Conservation (phyloP, 2,113 vertebrate species). For the Pteropus alecto region DNA sequence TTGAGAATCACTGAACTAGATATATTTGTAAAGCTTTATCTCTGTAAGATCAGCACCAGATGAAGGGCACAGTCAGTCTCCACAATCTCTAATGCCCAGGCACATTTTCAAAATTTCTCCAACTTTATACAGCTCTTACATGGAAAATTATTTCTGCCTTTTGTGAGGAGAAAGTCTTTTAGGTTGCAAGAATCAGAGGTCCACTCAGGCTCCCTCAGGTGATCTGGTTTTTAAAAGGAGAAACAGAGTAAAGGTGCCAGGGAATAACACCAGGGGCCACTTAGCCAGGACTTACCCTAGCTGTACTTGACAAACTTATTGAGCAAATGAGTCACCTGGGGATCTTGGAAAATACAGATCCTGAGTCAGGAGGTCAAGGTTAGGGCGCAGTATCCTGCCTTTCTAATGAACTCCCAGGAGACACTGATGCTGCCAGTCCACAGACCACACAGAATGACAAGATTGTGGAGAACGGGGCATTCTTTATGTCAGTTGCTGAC, state of each 20-base stretch:
- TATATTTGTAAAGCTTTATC: neutral
- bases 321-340: neutral
- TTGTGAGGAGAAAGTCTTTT: neutral
- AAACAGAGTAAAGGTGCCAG: neutral
- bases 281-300: neutral
- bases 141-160: neutral
- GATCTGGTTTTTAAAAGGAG: neutral
- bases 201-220: neutral
- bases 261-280: neutral
- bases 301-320: neutral
- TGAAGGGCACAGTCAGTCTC: neutral
- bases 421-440: too few species aligned
- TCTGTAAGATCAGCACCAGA: neutral
- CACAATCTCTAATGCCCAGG: neutral
- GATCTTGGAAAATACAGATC: neutral
- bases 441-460: neutral
- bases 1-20: neutral
- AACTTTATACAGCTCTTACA: neutral
- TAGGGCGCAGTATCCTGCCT: neutral
- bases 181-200: neutral
- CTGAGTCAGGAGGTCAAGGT: neutral
- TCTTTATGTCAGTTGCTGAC: neutral
- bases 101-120: neutral
- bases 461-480: neutral
- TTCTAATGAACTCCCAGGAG: neutral